Conservation (phyloP, 1,140 invertebrate species). For the Drosophila grimshawi region DNA sequence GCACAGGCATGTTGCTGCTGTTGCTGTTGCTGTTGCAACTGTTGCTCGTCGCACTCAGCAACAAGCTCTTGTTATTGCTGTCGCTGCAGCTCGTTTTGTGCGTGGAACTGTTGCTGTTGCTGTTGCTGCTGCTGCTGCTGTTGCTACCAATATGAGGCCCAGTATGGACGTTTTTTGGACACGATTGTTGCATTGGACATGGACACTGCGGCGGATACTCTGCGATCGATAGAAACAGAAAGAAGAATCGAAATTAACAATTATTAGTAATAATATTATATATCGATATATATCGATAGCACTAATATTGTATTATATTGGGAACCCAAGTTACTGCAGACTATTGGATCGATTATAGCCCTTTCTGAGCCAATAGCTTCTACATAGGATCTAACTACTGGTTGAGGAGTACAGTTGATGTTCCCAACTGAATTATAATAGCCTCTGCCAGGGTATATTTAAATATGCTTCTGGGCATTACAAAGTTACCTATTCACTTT, state of each 20-base stretch:
- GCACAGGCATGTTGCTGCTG: slow-evolving; percentile 57
- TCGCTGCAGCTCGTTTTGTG: slow-evolving; percentile 64
- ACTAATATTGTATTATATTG: no score
- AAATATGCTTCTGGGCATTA: no score
- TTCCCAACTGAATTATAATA: no score
- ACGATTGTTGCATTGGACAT: slow-evolving; percentile 93
- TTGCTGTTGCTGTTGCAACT: slow-evolving; percentile 55
- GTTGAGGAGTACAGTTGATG: no score
- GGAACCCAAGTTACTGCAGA: no score
- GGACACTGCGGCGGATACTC: slow-evolving; percentile 89
- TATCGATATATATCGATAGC: no score
- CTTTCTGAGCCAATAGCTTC: no score
- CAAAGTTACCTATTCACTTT: no score
- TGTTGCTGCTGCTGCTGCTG: slow-evolving; percentile 85
- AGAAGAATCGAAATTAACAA: slow-evolving; percentile 35
- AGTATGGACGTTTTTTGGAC: slow-evolving; percentile 98
- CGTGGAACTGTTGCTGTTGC: slow-evolving; percentile 77
- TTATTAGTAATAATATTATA: no score
- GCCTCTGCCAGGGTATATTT: no score
- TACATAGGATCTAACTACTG: no score
- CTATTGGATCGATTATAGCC: no score
- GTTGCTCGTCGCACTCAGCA: slow-evolving; percentile 61
- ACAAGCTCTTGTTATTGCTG: slow-evolving; percentile 50
- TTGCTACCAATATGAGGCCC: slow-evolving; percentile 96
- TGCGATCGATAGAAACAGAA: slow-evolving; percentile 59